Conservation (phyloP, 2,888 invertebrate species). For the Cosmia trapezina region DNA sequence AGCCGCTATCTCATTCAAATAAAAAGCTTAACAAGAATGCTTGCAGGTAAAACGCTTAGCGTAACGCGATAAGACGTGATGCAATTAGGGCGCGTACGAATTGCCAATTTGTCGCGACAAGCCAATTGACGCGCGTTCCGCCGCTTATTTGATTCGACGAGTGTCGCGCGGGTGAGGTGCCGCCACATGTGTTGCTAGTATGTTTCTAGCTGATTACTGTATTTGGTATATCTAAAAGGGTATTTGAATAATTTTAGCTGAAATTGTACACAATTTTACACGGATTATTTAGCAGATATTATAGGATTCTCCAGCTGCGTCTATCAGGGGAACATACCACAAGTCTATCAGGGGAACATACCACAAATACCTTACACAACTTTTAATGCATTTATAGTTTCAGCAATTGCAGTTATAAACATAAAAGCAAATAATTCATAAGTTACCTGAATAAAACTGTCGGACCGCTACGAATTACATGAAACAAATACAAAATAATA, state of each 20-base stretch:
- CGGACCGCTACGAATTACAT: conserved; percentile 88
- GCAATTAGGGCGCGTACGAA: conserved; percentile 76
- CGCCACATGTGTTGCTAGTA: neutral
- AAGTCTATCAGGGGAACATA: too few species aligned
- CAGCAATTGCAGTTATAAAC: conserved; percentile 22
- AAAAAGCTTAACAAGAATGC: conserved; percentile 64
- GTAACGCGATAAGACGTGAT: conserved; percentile 65
- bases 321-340: neutral
- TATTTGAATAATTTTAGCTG: neutral
- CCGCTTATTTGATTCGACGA: conserved; percentile 67
- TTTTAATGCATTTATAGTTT: neutral
- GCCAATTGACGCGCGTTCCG: conserved; percentile 71
- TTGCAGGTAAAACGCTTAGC: conserved; percentile 57
- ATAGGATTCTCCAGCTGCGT: conserved; percentile 1
- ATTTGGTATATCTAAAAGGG: neutral
- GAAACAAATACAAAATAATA: conserved; percentile 86
- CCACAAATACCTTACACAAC: too few species aligned
- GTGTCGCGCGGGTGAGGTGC: conserved; percentile 18
- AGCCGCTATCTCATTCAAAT: conserved; percentile 50
- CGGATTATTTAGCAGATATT: neutral
- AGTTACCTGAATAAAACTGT: conserved; percentile 88
- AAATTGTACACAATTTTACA: conserved; percentile 2
- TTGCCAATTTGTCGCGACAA: conserved; percentile 79
- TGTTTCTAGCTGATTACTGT: conserved; percentile 13
- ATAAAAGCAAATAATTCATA: conserved; percentile 35